Evolutionary conservation across 2,888 invertebrate genomes (phyloP), one percentile per base, ranked within the genome.

Genomic region (Hylaea fasciaria): DNA sequence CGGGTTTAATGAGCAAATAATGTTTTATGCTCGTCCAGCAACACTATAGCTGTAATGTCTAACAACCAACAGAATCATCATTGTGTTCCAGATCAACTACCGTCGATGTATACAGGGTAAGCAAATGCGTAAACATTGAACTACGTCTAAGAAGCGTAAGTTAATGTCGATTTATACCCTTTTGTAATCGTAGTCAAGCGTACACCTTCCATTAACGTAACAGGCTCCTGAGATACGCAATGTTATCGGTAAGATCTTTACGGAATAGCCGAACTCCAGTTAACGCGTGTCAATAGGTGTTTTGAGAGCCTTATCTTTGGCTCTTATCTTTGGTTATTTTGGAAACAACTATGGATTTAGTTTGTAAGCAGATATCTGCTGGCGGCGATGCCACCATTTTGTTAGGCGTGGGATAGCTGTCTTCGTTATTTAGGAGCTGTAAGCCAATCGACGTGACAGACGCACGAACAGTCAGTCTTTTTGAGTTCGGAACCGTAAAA

Each of bases 131-230:
- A 22, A 22, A 32, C 9, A 32, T 32, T 32, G 3, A 32, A 7
- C 32, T 32, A 32, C 32, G 9, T 8, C 10, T 32, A 32, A 28
- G 28, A 28, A 37, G 37, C 37, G 12, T 37, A 13, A 60, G 56
- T 62, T 29, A n/a, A 47, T 37, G 29, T 50, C 14, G 28, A 56
- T 43, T 56, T 44, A 14, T 29, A 56, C 49, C 48, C 49, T 49
- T 55, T 56, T 47, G 17, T 55, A 47, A 55, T 55, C 47, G 47
- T 35, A 55, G 55, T 47, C 41, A 32, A 47, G 41, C 47, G 55
- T 48, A 47, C 55, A 35, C 48, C 47, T 55, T 48, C 55, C 55
- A 55, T 55, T 55, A 55, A 55, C 55, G 47, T 48, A 55, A 55
- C 55, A 55, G 41, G 55, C 47, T 55, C 41, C 40, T 22, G 32